Conservation (phyloP, 2,888 invertebrate genomes). For the Trachelus tabidus region DNA sequence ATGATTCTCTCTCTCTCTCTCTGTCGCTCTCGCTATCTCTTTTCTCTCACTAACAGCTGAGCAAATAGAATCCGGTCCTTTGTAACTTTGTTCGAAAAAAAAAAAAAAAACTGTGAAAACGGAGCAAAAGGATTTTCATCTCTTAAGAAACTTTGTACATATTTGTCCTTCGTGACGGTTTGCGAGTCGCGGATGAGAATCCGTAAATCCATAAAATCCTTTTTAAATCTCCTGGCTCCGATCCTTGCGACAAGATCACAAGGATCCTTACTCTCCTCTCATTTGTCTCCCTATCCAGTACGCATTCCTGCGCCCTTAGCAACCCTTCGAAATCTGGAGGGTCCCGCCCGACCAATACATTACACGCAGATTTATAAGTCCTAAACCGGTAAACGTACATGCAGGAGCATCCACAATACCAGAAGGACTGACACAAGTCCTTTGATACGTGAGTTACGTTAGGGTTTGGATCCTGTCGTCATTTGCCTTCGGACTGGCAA, state of each 20-base stretch:
- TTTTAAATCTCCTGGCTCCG: constrained; percentile 39
- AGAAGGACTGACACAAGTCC: not conserved
- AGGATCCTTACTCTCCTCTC: constrained; percentile 22
- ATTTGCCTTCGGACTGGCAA: not conserved
- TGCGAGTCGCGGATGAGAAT: constrained; percentile 29
- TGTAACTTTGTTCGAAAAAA: not conserved
- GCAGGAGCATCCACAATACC: not conserved
- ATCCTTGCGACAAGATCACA: constrained; percentile 13
- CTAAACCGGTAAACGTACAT: not conserved
- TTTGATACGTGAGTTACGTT: not conserved
- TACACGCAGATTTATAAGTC: constrained; percentile 16
- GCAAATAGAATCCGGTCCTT: not conserved
- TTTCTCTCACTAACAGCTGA: not conserved
- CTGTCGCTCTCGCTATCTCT: not conserved
- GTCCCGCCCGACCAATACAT: constrained; percentile 7
- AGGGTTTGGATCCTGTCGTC: not conserved
- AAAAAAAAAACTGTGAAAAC: no score
- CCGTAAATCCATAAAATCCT: constrained; percentile 36
- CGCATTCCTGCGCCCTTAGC: not conserved
- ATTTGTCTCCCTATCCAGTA: constrained; percentile 23
- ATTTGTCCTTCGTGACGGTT: constrained; percentile 37
- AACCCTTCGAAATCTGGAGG: not conserved
- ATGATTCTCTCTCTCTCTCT: not conserved
- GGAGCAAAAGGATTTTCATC: not conserved
- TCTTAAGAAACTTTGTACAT: constrained; percentile 30